Conservation (phyloP, 2,888 invertebrate species). For the Spilosoma lubricipeda region DNA sequence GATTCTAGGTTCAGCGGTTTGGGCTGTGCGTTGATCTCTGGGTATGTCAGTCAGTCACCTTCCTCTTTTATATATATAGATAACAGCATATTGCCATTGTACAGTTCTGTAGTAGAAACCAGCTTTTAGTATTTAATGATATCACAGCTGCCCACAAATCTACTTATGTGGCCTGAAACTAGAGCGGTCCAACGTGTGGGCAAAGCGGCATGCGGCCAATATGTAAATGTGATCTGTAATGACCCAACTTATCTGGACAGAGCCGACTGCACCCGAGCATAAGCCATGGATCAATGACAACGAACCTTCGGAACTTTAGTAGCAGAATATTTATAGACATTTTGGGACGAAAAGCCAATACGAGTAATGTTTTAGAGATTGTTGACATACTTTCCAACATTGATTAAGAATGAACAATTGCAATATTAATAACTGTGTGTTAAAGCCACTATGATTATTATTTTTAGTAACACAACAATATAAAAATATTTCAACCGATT, state of each 20-base stretch:
- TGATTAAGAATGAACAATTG: neutral
- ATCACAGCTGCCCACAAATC: slow-evolving; percentile 7
- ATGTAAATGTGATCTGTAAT: slow-evolving; percentile 54
- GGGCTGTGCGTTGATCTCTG: too few relatives aligned
- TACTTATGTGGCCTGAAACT: neutral
- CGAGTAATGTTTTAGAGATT: neutral
- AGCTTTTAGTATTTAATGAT: neutral
- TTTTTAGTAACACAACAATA: too few relatives aligned
- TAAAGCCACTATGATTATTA: too few relatives aligned
- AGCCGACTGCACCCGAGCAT: slow-evolving; percentile 1
- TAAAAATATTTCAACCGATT: too few relatives aligned
- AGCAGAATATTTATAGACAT: neutral
- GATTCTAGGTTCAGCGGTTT: too few relatives aligned
- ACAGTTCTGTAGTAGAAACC: neutral
- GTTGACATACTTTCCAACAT: neutral
- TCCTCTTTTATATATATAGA: too few relatives aligned
- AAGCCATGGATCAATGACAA: neutral
- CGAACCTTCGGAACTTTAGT: neutral
- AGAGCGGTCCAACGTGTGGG: neutral
- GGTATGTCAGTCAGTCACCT: too few relatives aligned
- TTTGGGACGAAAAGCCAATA: neutral
- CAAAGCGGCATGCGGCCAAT: slow-evolving; percentile 49
- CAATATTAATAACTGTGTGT: neutral
- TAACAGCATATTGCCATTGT: neutral
- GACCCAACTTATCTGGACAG: slow-evolving; percentile 12